Percentiles rank a stretch among this genome's conserved stretches.
Conservation (phyloP, 2,888 invertebrate genomes). For the Protula sp. region DNA sequence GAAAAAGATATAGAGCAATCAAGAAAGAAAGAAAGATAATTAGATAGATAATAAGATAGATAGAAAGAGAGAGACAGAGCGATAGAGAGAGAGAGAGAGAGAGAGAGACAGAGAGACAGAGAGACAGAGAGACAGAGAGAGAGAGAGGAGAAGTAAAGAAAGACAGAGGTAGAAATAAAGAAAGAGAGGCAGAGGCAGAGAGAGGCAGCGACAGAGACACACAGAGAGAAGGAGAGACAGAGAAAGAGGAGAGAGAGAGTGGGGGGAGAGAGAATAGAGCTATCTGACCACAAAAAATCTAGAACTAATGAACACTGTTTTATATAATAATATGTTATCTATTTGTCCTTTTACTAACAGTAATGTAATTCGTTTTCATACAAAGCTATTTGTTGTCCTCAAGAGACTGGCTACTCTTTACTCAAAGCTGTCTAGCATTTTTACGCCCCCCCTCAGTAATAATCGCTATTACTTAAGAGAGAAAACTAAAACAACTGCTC, state of each 20-base stretch:
- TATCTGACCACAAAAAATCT: too few relatives aligned
- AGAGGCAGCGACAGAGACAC: background rate
- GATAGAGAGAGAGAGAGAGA: background rate
- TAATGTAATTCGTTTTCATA: too few relatives aligned
- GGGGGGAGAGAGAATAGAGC: too few relatives aligned
- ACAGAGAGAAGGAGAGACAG: slow-evolving; percentile 2
- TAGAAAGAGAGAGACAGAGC: background rate
- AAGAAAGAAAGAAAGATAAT: background rate
- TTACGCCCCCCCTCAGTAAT: too few relatives aligned
- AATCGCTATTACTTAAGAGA: too few relatives aligned
- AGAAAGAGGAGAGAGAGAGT: background rate
- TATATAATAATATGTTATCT: too few relatives aligned
- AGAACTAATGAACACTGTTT: too few relatives aligned
- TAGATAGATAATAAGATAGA: background rate
- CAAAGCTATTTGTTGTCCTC: too few relatives aligned
- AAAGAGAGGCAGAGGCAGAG: background rate
- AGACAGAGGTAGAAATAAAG: background rate
- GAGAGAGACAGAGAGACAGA: slow-evolving; percentile 2
- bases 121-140: background rate
- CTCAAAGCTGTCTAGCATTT: too few relatives aligned
- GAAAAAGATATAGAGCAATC: background rate
- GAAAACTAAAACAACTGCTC: too few relatives aligned
- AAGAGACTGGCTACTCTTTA: too few relatives aligned
- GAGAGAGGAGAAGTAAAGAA: background rate
- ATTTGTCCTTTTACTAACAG: too few relatives aligned